Percentiles rank a stretch among this genome's conserved stretches.
Evolutionary conservation across 2,113 vertebrate genomes (phyloP).

Genomic region (Conger conger): DNA sequence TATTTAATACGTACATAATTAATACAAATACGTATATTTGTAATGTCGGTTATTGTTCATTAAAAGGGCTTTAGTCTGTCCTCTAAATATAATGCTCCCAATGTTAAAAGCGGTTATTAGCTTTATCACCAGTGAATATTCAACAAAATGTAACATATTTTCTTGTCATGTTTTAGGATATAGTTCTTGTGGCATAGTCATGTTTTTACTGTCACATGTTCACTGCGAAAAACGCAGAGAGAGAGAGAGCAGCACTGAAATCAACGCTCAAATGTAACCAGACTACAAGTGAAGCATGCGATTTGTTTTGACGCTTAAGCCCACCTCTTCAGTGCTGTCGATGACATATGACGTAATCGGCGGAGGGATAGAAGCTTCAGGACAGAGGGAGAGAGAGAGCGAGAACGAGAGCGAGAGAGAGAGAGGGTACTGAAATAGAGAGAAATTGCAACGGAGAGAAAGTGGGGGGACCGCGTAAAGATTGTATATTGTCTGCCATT

Average conservation of each 20-base stretch:
- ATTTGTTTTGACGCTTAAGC: constrained; percentile 34
- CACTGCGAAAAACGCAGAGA: not conserved
- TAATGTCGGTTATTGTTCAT: no score
- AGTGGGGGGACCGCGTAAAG: constrained; percentile 48
- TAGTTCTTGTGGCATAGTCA: not conserved
- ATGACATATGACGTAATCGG: constrained; percentile 57
- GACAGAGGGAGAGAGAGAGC: constrained; percentile 55
- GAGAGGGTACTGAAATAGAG: constrained; percentile 40
- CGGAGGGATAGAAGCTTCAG: constrained; percentile 66
- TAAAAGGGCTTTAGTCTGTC: no score
- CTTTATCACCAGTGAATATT: not conserved
- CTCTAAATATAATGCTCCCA: no score
- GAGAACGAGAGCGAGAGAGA: constrained; percentile 46
- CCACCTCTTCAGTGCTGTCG: constrained; percentile 40
- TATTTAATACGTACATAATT: no score
- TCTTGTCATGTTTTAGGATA: not conserved
- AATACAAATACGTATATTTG: no score
- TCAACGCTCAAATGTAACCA: not conserved
- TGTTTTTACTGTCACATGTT: not conserved
- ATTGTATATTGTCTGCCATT: constrained; percentile 44
- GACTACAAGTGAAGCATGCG: constrained; percentile 53
- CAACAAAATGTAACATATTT: not conserved
- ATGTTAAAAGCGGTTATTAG: no score
- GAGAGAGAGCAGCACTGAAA: not conserved
- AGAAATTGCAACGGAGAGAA: constrained; percentile 42